phyloP scores from a whole-genome alignment of 1,140 invertebrate species.

The Maconellicoccus hirsutus region DNA sequence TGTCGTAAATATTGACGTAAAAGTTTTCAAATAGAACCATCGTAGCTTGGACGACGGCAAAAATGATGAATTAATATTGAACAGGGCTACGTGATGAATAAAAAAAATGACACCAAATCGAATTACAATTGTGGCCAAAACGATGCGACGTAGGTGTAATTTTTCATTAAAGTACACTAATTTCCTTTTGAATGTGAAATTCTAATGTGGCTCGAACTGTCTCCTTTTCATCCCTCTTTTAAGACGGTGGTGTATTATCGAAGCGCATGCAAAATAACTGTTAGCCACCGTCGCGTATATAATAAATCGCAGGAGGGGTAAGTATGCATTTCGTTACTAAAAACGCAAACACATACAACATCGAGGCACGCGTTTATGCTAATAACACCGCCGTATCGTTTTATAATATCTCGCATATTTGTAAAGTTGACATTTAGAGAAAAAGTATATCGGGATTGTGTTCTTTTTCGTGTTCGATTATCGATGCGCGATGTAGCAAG shows the following conservation, averaged over 20 bases:
- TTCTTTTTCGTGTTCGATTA: neutral
- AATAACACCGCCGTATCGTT: slow-evolving; percentile 5
- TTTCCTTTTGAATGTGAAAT: slow-evolving; percentile 13
- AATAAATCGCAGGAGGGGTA: slow-evolving; percentile 17
- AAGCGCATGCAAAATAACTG: slow-evolving; percentile 22
- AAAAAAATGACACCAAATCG: no score
- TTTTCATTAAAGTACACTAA: neutral
- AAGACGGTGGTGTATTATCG: slow-evolving; percentile 17
- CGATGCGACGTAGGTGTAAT: no score
- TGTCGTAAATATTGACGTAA: neutral
- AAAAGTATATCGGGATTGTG: neutral
- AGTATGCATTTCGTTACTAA: slow-evolving; percentile 22
- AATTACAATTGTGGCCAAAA: no score
- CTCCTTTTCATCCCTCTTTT: slow-evolving; percentile 20
- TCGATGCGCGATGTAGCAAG: neutral
- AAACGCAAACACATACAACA: slow-evolving; percentile 20
- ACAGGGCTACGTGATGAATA: neutral
- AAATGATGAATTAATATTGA: neutral
- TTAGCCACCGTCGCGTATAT: slow-evolving; percentile 19
- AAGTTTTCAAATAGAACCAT: neutral
- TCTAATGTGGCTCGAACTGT: slow-evolving; percentile 17
- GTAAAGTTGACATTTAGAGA: neutral
- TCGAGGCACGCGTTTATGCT: slow-evolving; percentile 18
- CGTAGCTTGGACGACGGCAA: neutral
- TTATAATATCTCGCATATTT: slow-evolving; percentile 17